These are phyloP conservation scores for Eupsilia transversa DNA, from an alignment of 2,888 invertebrate species.

Conservation along the genomic window DNA sequence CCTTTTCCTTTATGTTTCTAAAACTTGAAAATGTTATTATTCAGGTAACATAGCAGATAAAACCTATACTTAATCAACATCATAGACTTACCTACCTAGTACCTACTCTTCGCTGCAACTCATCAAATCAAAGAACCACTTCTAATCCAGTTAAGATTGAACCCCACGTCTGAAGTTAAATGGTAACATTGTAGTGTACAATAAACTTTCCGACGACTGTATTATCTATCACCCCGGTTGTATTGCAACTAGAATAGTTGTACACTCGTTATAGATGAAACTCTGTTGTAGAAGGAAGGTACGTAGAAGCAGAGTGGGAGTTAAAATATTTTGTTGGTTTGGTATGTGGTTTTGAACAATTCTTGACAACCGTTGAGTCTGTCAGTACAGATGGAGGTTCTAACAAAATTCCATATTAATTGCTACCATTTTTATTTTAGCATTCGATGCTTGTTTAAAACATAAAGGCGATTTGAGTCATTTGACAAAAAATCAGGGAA, in stretches of 20 bases:
- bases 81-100: neutral
- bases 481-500: neutral
- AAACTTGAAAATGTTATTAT: neutral
- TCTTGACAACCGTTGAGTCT: neutral
- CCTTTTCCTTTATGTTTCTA: neutral
- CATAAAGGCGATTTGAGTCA: neutral
- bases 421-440: too few species aligned
- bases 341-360: too few species aligned
- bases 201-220: constrained; percentile 35
- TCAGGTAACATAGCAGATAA: neutral
- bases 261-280: neutral
- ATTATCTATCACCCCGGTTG: constrained; percentile 10
- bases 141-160: constrained; percentile 35
- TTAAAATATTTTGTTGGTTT: neutral
- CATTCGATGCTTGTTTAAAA: neutral
- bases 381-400: neutral
- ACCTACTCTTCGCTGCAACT: neutral
- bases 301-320: neutral
- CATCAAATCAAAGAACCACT: constrained; percentile 38
- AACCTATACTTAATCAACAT: neutral
- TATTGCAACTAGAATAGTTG: constrained; percentile 14
- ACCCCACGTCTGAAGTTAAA: constrained; percentile 17
- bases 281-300: neutral
- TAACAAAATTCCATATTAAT: neutral
- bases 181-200: constrained; percentile 47